Evolutionary conservation across 2,113 vertebrate species (phyloP).

Genomic region (Cyphomyrus plagiostoma): DNA sequence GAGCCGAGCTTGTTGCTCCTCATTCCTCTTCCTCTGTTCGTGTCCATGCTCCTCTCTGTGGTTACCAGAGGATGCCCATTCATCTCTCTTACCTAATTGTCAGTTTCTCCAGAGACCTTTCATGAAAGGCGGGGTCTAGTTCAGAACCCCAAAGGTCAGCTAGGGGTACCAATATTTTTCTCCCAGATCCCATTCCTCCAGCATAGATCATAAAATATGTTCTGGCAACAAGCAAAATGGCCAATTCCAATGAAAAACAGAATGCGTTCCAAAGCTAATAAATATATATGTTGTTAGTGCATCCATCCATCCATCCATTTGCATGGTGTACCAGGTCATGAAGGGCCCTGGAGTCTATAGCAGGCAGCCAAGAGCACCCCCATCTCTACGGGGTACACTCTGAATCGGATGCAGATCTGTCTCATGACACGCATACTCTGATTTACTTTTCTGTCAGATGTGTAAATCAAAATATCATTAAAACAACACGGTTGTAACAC

Average conservation of each 20-base stretch:
- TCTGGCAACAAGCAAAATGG: background rate
- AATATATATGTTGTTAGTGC: background rate
- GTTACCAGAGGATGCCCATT: background rate
- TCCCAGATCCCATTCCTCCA: background rate
- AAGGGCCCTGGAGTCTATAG: background rate
- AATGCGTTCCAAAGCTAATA: background rate
- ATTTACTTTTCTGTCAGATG: background rate
- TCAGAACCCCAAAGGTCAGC: background rate
- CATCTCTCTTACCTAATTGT: background rate
- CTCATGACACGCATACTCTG: background rate
- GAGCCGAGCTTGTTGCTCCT: background rate
- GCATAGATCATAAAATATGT: background rate
- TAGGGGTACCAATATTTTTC: background rate
- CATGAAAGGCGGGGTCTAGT: background rate
- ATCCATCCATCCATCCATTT: background rate
- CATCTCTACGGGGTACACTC: background rate
- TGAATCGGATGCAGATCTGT: background rate
- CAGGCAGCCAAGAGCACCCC: background rate
- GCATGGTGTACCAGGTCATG: background rate
- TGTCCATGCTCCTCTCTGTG: background rate
- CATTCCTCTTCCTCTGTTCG: background rate
- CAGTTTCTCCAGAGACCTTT: background rate
- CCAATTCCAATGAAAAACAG: background rate
- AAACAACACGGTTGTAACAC: background rate
- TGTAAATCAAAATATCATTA: background rate